Evolutionary conservation across 2,797 vertebrate species (phyloP).

Genomic region (Muscicapa striata): DNA sequence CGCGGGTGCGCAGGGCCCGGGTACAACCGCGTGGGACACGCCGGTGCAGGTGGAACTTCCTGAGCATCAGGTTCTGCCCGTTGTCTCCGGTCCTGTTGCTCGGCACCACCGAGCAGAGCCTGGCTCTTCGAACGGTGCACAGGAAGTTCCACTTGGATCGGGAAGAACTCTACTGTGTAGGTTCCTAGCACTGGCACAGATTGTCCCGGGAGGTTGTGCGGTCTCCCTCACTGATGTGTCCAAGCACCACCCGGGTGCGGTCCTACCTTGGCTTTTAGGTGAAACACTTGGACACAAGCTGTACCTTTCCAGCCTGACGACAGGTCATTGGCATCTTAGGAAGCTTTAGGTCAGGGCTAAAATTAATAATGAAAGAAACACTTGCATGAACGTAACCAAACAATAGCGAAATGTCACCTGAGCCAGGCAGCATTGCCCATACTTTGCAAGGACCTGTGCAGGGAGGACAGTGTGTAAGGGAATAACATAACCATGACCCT

Average conservation of each 20-base stretch:
- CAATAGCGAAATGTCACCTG: neutral
- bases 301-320: neutral
- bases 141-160: neutral
- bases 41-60: neutral
- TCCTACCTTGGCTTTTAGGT: neutral
- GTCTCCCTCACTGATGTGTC: no score
- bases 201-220: neutral
- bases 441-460: neutral
- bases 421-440: neutral
- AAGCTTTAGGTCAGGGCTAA: neutral
- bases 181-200: neutral
- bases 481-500: neutral
- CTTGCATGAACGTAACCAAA: neutral
- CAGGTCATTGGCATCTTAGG: neutral
- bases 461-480: neutral
- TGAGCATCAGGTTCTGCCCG: neutral
- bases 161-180: neutral
- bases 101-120: neutral
- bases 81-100: neutral
- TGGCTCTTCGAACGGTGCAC: neutral
- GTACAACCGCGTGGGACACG: fast-evolving
- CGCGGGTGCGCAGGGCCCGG: no score
- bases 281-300: neutral
- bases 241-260: fast-evolving
- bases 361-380: neutral